A percentile compares a stretch with the other conserved stretches of the same genome.
Evolutionary conservation across 1,140 invertebrate genomes (phyloP).

Genomic region (Apis laboriosa): DNA sequence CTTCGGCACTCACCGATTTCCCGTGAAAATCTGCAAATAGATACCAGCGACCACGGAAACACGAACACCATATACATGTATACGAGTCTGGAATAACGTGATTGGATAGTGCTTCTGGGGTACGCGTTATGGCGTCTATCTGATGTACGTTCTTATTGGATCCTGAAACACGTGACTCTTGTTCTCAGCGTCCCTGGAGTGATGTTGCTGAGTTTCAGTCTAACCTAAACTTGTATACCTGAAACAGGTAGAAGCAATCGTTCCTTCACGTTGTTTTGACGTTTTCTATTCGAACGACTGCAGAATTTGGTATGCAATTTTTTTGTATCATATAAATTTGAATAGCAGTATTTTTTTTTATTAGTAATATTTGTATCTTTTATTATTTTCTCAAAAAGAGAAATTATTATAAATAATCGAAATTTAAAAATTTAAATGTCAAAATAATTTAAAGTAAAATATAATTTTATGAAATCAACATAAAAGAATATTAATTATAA

Average conservation of each 20-base stretch:
- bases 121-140: conserved; percentile 70
- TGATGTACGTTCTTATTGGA: conserved; percentile 58
- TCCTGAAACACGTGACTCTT: conserved; percentile 65
- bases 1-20: conserved; percentile 64
- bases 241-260: neutral
- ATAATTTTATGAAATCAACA: neutral
- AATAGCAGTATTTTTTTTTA: neutral
- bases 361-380: neutral
- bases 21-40: conserved; percentile 53
- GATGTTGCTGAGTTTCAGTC: conserved; percentile 41
- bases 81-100: conserved; percentile 70
- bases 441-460: neutral
- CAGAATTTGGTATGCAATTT: conserved; percentile 5
- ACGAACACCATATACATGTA: conserved; percentile 73
- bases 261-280: conserved; percentile 16
- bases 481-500: neutral
- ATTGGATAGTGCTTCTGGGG: conserved; percentile 62
- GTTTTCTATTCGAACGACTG: neutral
- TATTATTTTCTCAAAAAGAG: neutral
- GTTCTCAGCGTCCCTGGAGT: conserved; percentile 39
- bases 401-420: neutral
- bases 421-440: neutral
- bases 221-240: conserved; percentile 30
- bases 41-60: conserved; percentile 62
- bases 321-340: neutral